These are phyloP conservation scores for Platycnemis pennipes DNA, from an alignment of 2,888 invertebrate species.

Conservation along the genomic window DNA sequence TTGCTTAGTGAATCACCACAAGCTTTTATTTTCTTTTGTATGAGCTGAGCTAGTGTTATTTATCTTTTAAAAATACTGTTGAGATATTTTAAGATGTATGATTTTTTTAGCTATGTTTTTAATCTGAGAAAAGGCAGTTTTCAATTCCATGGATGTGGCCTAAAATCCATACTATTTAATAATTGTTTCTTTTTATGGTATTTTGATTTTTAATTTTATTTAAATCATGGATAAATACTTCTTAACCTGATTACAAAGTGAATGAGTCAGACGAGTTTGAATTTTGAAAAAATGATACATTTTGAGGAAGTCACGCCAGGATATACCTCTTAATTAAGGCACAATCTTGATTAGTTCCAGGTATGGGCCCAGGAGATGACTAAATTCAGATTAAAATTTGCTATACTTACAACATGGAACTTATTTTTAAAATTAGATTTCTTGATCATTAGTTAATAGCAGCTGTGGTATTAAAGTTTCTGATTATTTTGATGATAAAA, in stretches of 20 bases:
- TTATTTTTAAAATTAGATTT: no score
- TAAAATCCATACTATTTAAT: neutral
- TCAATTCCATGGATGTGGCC: neutral
- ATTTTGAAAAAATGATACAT: no score
- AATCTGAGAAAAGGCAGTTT: neutral
- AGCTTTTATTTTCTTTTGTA: conserved; percentile 29
- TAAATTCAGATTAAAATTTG: no score
- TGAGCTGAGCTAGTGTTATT: neutral
- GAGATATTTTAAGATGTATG: neutral
- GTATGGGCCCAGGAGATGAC: no score
- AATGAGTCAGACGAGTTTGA: neutral
- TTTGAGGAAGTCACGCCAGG: neutral
- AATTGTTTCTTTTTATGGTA: neutral
- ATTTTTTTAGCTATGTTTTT: neutral
- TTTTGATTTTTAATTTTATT: neutral
- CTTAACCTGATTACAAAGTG: neutral
- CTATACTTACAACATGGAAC: no score
- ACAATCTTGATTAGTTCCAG: neutral
- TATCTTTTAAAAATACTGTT: neutral
- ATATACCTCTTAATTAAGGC: neutral
- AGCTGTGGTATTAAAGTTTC: no score
- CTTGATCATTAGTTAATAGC: no score
- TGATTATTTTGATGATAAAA: no score
- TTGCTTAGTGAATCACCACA: neutral
- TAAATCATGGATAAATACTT: neutral